Evolutionary conservation across 2,113 vertebrate species (phyloP).

Genomic region (Myotis brandtii): DNA sequence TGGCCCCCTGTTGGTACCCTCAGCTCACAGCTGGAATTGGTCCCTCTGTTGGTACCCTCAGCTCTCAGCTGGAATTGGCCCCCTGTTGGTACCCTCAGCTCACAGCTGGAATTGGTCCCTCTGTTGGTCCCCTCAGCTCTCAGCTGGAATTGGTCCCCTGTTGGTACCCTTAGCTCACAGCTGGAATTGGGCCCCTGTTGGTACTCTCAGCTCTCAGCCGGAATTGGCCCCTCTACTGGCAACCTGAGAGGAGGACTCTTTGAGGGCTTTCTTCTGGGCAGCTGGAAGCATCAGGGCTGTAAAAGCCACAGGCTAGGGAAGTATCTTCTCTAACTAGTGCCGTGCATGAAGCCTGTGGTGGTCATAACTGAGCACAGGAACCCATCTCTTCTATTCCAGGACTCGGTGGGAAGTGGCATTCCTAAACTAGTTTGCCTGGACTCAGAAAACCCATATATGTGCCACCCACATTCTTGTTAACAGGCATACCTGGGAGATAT

Average conservation of each 20-base stretch:
- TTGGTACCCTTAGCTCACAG: neutral
- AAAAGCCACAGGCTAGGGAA: neutral
- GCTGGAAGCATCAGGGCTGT: neutral
- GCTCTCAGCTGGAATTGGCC: neutral
- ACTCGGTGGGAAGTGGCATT: neutral
- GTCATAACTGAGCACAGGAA: neutral
- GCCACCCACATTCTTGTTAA: neutral
- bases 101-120: neutral
- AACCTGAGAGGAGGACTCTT: neutral
- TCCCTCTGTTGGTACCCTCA: neutral
- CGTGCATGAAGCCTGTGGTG: neutral
- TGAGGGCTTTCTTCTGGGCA: neutral
- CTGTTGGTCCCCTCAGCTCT: neutral
- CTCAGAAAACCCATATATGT: neutral
- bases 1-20: too few relatives aligned
- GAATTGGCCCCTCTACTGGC: neutral
- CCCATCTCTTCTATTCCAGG: neutral
- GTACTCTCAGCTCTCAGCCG: too few relatives aligned
- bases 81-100: neutral
- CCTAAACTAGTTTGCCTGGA: neutral
- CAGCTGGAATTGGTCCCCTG: rapidly evolving
- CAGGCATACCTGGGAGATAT: neutral
- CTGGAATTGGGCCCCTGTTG: neutral
- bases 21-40: neutral
- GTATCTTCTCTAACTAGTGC: neutral